Percentiles rank a stretch among this genome's conserved stretches.
Evolutionary conservation across 30 jellyfish, hydroid and myxozoan genomes (phyloP).

Genomic region (Phacellophora camtschatica): DNA sequence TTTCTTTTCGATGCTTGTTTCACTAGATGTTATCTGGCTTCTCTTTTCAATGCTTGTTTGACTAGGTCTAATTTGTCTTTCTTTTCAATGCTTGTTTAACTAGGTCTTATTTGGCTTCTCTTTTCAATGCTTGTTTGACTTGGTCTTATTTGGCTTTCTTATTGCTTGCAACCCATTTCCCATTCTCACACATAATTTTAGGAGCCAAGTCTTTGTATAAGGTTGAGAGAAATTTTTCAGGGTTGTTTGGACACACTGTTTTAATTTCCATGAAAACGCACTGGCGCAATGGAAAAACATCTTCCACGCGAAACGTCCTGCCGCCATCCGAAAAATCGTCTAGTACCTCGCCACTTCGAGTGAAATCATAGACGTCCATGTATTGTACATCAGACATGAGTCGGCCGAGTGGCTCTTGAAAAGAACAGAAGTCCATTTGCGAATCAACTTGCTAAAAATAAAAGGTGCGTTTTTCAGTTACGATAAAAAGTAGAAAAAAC

Average conservation of each 20-base stretch:
- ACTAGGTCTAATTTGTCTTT: too few species aligned
- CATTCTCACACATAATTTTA: conserved; percentile 1
- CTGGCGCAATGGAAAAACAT: conserved; percentile 78
- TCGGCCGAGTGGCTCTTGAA: conserved; percentile 95
- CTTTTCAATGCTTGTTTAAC: too few species aligned
- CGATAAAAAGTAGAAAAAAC: neutral
- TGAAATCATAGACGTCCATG: conserved; percentile 81
- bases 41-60: too few species aligned
- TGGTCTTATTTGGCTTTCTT: too few species aligned
- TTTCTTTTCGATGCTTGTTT: too few species aligned
- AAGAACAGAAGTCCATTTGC: conserved; percentile 86
- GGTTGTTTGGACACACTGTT: conserved; percentile 83
- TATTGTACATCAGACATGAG: conserved; percentile 64
- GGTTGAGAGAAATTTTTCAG: conserved; percentile 35
- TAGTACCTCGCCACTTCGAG: conserved; percentile 23
- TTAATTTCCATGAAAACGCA: conserved; percentile 63
- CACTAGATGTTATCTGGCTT: too few species aligned
- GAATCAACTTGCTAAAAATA: conserved; percentile 29
- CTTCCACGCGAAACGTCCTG: conserved; percentile 40
- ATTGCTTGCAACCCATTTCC: too few species aligned
- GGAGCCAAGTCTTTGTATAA: conserved; percentile 70
- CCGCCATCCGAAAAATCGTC: conserved; percentile 94
- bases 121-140: too few species aligned
- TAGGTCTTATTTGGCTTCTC: too few species aligned
- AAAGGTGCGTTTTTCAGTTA: neutral